phyloP scores from a whole-genome alignment of 2,888 invertebrate species.

The Cryptocheilus praepositus region DNA sequence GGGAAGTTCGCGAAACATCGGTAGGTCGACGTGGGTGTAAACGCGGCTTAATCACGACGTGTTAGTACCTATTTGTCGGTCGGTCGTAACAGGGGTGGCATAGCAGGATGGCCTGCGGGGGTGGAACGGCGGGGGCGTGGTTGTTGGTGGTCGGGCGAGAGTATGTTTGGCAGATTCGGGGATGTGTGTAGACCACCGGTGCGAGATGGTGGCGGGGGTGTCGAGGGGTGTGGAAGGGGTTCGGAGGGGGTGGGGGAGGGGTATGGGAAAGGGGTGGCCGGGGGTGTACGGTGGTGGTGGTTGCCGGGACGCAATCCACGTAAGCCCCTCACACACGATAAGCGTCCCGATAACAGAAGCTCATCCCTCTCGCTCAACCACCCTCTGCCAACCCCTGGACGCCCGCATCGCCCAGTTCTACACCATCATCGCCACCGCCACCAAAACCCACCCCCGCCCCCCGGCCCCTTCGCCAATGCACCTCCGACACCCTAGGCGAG shows the following conservation, averaged over 20 bases:
- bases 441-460: constrained; percentile 12
- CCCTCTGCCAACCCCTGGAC: constrained; percentile 28
- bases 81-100: constrained; percentile 43
- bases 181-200: constrained; percentile 4
- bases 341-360: constrained; percentile 70
- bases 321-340: constrained; percentile 72
- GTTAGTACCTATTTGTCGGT: constrained; percentile 69
- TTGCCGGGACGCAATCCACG: constrained; percentile 62
- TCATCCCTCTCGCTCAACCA: constrained; percentile 47
- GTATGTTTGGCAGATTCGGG: constrained; percentile 2
- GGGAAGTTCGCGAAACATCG: no score
- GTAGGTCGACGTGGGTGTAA: constrained; percentile 31
- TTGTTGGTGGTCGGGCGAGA: constrained; percentile 18
- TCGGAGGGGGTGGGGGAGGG: no score
- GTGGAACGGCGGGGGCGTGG: constrained; percentile 28
- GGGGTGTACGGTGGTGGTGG: constrained; percentile 36
- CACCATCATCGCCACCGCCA: constrained; percentile 24
- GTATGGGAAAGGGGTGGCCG: no score
- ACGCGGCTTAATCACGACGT: constrained; percentile 62
- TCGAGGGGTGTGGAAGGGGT: constrained; percentile 7
- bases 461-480: neutral
- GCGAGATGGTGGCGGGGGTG: constrained; percentile 42
- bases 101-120: constrained; percentile 4
- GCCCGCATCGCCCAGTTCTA: constrained; percentile 29
- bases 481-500: constrained; percentile 19